Evolutionary conservation across 1,140 invertebrate genomes (phyloP).

Genomic region (Pentalonia nigronervosa): DNA sequence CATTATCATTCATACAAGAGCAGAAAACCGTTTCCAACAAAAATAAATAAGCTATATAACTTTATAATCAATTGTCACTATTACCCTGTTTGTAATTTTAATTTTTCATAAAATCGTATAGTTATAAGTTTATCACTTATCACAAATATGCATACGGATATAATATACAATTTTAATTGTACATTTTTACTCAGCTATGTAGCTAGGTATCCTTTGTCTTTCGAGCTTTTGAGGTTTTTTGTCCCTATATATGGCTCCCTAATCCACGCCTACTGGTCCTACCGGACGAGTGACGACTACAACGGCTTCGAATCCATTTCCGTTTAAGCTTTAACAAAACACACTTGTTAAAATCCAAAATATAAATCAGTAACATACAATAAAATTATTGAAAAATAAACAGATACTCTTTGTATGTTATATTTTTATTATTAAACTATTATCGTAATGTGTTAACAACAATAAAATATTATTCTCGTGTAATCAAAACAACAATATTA

Average conservation of each 20-base stretch:
- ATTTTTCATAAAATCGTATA: background rate
- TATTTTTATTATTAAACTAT: background rate
- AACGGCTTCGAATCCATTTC: background rate
- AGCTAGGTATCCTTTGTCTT: background rate
- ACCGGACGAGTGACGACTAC: background rate
- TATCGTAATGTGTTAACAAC: background rate
- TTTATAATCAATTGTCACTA: background rate
- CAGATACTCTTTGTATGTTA: background rate
- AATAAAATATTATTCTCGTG: constrained; percentile 18
- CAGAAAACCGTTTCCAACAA: background rate
- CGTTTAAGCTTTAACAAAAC: background rate
- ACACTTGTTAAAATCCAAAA: background rate
- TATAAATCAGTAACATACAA: background rate
- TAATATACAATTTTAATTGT: background rate
- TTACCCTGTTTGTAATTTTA: background rate
- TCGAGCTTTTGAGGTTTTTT: background rate
- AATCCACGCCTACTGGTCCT: background rate
- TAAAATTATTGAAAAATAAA: constrained; percentile 11
- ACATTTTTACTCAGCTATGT: background rate
- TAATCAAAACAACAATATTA: constrained; percentile 15
- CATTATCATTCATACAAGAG: no score
- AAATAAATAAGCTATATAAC: background rate
- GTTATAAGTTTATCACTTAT: background rate
- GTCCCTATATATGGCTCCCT: background rate
- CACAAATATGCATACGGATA: background rate